phyloP scores from a whole-genome alignment of 2,888 invertebrate species.

The Tolmerus cingulatus region DNA sequence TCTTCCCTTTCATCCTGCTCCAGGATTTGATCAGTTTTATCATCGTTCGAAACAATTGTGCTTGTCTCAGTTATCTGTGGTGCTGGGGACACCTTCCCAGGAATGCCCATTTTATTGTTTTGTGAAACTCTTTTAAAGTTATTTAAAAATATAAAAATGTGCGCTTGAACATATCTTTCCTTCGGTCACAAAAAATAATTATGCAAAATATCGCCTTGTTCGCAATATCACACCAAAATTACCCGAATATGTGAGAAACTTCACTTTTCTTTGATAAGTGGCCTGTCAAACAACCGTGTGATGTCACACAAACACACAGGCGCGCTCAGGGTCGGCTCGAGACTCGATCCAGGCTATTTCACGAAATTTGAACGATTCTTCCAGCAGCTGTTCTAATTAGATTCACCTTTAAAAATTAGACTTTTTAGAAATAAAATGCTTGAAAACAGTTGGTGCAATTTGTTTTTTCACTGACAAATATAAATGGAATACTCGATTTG shows the following conservation, averaged over 20 bases:
- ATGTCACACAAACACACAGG: neutral
- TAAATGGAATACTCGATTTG: no score
- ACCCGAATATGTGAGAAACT: neutral
- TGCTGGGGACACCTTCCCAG: neutral
- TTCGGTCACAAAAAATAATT: neutral
- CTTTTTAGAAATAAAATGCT: neutral
- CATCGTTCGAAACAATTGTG: neutral
- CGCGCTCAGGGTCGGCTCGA: neutral
- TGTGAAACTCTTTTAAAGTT: neutral
- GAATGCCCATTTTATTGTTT: conserved; percentile 2
- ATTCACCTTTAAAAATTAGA: neutral
- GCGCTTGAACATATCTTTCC: neutral
- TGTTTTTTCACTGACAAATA: no score
- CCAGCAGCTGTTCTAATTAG: neutral
- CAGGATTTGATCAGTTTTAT: neutral
- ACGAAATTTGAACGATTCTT: neutral
- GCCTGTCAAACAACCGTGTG: neutral
- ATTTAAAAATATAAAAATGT: neutral
- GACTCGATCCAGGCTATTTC: neutral
- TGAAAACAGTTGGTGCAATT: neutral
- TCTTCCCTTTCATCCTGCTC: conserved; percentile 57
- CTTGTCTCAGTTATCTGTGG: neutral
- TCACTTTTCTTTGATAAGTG: neutral
- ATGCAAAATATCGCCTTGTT: neutral
- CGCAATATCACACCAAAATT: neutral